Conservation (phyloP, 2,113 vertebrate genomes). For the Oryzias woworae region DNA sequence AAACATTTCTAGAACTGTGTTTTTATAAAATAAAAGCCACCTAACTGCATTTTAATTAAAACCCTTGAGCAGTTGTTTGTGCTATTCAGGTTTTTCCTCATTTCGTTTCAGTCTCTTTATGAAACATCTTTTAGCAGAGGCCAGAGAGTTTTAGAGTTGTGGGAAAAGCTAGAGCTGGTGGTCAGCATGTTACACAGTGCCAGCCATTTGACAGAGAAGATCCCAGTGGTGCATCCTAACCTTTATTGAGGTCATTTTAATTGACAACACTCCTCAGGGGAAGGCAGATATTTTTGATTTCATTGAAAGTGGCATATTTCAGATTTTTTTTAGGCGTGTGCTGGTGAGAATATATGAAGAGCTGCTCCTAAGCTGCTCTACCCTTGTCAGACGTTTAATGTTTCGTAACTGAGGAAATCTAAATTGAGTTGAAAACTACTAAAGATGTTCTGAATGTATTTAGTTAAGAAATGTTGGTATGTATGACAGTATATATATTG, state of each 20-base stretch:
- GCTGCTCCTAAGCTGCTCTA: slow-evolving; percentile 8
- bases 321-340: slow-evolving; percentile 40
- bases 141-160: slow-evolving; percentile 58
- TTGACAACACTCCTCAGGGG: slow-evolving; percentile 39
- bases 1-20: too few species aligned
- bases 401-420: slow-evolving; percentile 2
- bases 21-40: too few species aligned
- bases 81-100: too few species aligned
- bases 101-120: too few species aligned
- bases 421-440: too few species aligned
- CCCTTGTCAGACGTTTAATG: slow-evolving; percentile 19
- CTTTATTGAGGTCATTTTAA: slow-evolving; percentile 43
- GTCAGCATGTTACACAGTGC: slow-evolving; percentile 38
- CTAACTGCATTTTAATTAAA: too few species aligned
- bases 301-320: slow-evolving; percentile 42
- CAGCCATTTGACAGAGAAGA: slow-evolving; percentile 54
- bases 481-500: too few species aligned
- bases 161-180: slow-evolving; percentile 43
- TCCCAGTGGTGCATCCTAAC: slow-evolving; percentile 30
- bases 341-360: slow-evolving; percentile 17
- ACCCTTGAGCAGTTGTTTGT: too few species aligned
- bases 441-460: too few species aligned
- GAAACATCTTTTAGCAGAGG: slow-evolving; percentile 18
- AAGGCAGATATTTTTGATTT: slow-evolving; percentile 37
- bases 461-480: too few species aligned